Evolutionary conservation across 2,888 invertebrate genomes (phyloP).

Genomic region (Orthosia gracilis): DNA sequence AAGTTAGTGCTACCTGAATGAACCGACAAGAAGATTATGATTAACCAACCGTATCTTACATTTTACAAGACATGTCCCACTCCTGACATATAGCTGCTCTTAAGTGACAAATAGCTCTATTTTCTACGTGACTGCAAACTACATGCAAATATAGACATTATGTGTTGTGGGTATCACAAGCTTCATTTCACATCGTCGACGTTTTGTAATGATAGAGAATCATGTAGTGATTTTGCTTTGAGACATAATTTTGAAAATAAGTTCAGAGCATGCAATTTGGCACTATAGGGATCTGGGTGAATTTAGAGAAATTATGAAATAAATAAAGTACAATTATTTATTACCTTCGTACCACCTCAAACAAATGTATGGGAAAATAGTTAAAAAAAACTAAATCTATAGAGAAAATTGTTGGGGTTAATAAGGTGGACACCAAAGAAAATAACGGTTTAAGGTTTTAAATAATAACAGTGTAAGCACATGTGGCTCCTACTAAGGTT

Average conservation of each 20-base stretch:
- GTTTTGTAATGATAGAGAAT: constrained; percentile 22
- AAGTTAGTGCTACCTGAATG: not conserved
- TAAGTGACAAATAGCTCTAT: constrained; percentile 47
- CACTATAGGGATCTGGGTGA: not conserved
- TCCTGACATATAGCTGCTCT: constrained; percentile 22
- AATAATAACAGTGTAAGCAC: too few relatives aligned
- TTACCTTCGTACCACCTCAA: too few relatives aligned
- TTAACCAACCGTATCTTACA: constrained; percentile 4
- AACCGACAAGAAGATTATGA: not conserved
- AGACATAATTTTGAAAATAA: constrained; percentile 17
- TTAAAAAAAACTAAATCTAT: too few relatives aligned
- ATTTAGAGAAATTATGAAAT: not conserved
- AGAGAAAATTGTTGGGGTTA: too few relatives aligned
- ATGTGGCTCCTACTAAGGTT: too few relatives aligned
- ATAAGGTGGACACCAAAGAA: too few relatives aligned
- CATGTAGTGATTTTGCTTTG: constrained; percentile 35
- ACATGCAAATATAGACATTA: constrained; percentile 33
- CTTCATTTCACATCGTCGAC: constrained; percentile 23
- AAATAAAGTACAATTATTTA: not conserved
- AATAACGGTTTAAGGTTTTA: too few relatives aligned
- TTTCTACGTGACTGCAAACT: constrained; percentile 49
- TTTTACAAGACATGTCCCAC: constrained; percentile 32
- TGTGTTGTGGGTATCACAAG: not conserved
- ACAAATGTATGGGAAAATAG: too few relatives aligned
- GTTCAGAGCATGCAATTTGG: constrained; percentile 15